Evolutionary conservation across 1,140 invertebrate species (phyloP).

Genomic region (Drosophila yakuba): DNA sequence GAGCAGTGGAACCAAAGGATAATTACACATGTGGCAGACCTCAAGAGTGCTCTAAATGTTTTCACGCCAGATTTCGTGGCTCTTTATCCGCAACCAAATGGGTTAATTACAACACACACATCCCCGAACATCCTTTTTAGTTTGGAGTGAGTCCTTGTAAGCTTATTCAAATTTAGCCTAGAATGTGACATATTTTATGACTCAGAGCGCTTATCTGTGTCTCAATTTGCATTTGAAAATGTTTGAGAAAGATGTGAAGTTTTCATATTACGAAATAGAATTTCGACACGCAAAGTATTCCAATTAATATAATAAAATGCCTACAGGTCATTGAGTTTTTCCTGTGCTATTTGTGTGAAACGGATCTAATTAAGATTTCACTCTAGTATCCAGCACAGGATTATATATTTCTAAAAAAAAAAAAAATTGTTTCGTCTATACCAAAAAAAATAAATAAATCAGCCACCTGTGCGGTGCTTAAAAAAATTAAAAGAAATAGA

Average conservation of each 20-base stretch:
- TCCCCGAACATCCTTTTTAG: conserved; percentile 37
- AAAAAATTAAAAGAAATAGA: conserved; percentile 29
- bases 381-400: neutral
- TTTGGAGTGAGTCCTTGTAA: conserved; percentile 54
- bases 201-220: conserved; percentile 57
- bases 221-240: conserved; percentile 21
- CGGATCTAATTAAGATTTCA: neutral
- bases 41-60: conserved; percentile 54
- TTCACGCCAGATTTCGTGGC: conserved; percentile 49
- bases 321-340: no score
- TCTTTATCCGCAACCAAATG: conserved; percentile 25
- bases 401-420: neutral
- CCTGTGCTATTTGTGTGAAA: no score
- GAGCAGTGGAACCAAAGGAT: neutral
- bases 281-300: no score
- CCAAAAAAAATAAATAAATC: conserved; percentile 57
- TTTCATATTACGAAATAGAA: no score
- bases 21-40: conserved; percentile 31
- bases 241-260: neutral
- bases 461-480: conserved; percentile 54
- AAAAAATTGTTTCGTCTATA: neutral
- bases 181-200: conserved; percentile 80
- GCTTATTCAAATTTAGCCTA: conserved; percentile 65
- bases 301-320: no score
- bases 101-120: conserved; percentile 54